These are phyloP conservation scores for Halcyon leucocephala DNA, from an alignment of 2,797 vertebrate species.

Conservation along the genomic window DNA sequence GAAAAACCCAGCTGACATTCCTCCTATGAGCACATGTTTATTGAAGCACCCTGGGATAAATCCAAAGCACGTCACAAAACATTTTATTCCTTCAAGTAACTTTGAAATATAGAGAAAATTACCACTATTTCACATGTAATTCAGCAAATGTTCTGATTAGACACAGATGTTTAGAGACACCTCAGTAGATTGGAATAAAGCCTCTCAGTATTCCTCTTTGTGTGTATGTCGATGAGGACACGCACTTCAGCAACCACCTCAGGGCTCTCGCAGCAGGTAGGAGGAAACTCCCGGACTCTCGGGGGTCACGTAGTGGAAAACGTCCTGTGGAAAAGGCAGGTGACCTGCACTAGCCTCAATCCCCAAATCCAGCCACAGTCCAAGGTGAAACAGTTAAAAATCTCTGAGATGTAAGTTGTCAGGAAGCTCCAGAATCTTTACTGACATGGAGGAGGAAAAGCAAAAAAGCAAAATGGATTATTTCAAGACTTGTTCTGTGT, in stretches of 20 bases:
- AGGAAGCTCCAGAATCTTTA: not conserved
- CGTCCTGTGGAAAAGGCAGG: not conserved
- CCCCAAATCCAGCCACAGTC: not conserved
- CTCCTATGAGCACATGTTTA: not conserved
- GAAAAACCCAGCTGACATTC: not conserved
- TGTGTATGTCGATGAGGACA: not conserved
- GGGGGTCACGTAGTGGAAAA: not conserved
- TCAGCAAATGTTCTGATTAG: not conserved
- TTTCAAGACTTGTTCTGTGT: not conserved
- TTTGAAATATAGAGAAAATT: not conserved
- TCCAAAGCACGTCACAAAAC: rapidly evolving
- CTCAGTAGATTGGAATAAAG: not conserved
- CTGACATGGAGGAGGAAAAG: not conserved
- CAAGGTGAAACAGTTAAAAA: not conserved
- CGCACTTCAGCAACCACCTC: rapidly evolving
- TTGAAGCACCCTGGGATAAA: not conserved
- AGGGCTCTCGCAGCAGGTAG: not conserved
- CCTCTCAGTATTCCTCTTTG: not conserved
- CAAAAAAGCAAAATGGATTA: not conserved
- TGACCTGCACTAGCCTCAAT: not conserved
- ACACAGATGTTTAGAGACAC: not conserved
- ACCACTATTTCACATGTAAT: not conserved
- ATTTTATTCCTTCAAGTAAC: not conserved
- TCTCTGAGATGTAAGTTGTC: rapidly evolving
- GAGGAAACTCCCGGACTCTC: not conserved